Conservation (phyloP, 1,140 invertebrate genomes). For the Ips nitidus region DNA sequence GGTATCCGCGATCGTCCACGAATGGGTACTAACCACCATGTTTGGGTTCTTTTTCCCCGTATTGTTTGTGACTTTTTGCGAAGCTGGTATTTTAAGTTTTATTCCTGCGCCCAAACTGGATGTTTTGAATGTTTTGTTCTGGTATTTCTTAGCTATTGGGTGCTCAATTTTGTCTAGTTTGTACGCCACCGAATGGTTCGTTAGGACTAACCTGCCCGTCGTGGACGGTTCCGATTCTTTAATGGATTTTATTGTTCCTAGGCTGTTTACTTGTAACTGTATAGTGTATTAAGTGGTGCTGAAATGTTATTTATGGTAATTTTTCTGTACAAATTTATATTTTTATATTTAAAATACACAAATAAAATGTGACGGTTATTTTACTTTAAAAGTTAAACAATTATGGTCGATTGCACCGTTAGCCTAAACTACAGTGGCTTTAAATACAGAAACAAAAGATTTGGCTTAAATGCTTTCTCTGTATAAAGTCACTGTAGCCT, state of each 20-base stretch:
- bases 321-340: too few species aligned
- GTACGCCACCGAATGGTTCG: slow-evolving; percentile 85
- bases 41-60: slow-evolving; percentile 88
- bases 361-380: too few species aligned
- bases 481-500: too few species aligned
- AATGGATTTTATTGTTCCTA: slow-evolving; percentile 57
- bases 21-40: slow-evolving; percentile 77
- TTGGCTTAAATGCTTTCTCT: too few species aligned
- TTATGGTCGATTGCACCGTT: too few species aligned
- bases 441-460: too few species aligned
- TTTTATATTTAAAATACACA: too few species aligned
- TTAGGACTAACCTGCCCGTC: slow-evolving; percentile 73
- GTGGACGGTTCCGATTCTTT: slow-evolving; percentile 49
- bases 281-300: neutral
- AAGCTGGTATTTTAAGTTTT: slow-evolving; percentile 62
- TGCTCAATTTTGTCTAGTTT: slow-evolving; percentile 74
- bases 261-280: slow-evolving; percentile 47
- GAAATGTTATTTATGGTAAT: too few species aligned
- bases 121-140: slow-evolving; percentile 78
- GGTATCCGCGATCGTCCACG: slow-evolving; percentile 54
- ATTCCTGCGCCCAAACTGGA: slow-evolving; percentile 57
- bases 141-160: slow-evolving; percentile 76
- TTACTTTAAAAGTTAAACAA: too few species aligned
- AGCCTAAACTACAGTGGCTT: too few species aligned
- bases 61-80: slow-evolving; percentile 70